A percentile compares a stretch with the other conserved stretches of the same genome.
phyloP scores from a whole-genome alignment of 2,888 invertebrate genomes.

The Orthosia incerta region DNA sequence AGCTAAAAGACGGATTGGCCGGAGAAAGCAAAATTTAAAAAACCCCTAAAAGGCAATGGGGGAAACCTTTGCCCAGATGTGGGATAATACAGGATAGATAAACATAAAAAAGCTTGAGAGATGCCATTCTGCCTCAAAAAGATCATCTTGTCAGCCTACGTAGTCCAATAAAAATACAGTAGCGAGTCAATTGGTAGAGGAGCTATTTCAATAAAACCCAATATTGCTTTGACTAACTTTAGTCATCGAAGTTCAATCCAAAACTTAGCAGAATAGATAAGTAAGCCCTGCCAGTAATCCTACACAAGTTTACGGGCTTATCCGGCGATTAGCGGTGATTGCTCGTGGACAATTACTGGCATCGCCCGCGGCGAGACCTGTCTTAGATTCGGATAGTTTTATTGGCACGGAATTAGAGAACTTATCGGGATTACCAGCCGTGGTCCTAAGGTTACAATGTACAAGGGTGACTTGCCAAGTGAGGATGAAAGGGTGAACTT shows the following conservation, averaged over 20 bases:
- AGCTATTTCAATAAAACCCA: neutral
- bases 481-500: neutral
- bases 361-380: slow-evolving; percentile 40
- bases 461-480: neutral
- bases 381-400: slow-evolving; percentile 29
- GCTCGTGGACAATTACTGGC: slow-evolving; percentile 52
- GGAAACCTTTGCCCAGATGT: too few relatives aligned
- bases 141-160: neutral
- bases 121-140: too few relatives aligned
- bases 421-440: slow-evolving; percentile 45
- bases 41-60: too few relatives aligned
- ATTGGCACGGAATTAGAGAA: slow-evolving; percentile 42
- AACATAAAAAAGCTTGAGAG: too few relatives aligned
- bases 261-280: slow-evolving; percentile 13
- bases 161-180: too few relatives aligned
- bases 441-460: neutral
- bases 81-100: too few relatives aligned
- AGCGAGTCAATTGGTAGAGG: neutral
- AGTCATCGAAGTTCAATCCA: neutral
- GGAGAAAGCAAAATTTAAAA: too few relatives aligned
- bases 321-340: slow-evolving; percentile 43
- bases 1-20: neutral
- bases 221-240: neutral
- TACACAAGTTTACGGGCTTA: slow-evolving; percentile 15
- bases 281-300: slow-evolving; percentile 10